Conservation (phyloP, 2,797 vertebrate species). For the Ctenochaetus hawaiiensis region DNA sequence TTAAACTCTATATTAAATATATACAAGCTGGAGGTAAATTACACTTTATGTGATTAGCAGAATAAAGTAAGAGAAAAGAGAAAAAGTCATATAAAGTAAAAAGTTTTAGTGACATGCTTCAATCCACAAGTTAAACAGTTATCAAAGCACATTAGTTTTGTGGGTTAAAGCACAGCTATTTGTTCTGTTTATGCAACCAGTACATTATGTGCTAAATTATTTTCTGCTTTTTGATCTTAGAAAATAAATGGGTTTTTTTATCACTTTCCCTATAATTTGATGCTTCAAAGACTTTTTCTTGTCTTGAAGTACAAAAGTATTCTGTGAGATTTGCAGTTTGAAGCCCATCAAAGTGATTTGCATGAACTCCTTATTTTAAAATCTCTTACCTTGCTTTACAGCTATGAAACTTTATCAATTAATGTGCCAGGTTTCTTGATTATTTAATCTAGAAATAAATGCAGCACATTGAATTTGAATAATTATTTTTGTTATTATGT, state of each 20-base stretch:
- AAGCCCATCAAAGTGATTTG: background rate
- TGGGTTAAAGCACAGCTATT: background rate
- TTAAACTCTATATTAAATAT: background rate
- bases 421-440: background rate
- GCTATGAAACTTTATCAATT: background rate
- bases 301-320: constrained; percentile 8
- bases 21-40: background rate
- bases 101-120: background rate
- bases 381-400: background rate
- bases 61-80: background rate
- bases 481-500: background rate
- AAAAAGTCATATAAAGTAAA: too few species aligned
- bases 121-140: background rate
- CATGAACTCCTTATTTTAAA: constrained; percentile 6
- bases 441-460: background rate
- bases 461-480: background rate
- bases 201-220: background rate
- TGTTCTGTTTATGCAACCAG: background rate
- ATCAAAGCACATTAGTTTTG: background rate
- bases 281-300: background rate
- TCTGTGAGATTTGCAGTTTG: background rate
- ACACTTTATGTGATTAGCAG: too few species aligned
- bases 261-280: background rate
- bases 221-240: background rate
- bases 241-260: constrained; percentile 1